These are phyloP conservation scores for Hydropsyche tenuis DNA, from an alignment of 1,140 invertebrate genomes.

Conservation along the genomic window DNA sequence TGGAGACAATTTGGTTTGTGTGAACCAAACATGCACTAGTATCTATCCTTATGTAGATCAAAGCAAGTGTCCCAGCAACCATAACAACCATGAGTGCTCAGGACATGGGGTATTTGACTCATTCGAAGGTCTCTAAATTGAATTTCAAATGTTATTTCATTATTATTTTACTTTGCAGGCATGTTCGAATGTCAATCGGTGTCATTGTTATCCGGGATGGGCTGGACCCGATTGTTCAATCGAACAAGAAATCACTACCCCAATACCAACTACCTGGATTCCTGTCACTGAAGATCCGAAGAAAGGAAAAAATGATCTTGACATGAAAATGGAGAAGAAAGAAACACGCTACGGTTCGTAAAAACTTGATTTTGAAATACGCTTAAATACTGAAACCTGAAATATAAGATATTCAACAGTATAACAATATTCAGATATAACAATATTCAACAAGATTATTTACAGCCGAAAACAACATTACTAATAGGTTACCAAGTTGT, in stretches of 20 bases:
- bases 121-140: neutral
- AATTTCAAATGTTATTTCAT: neutral
- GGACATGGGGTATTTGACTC: slow-evolving; percentile 78
- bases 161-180: slow-evolving; percentile 66
- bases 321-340: slow-evolving; percentile 80
- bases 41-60: slow-evolving; percentile 83
- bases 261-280: slow-evolving; percentile 57
- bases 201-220: slow-evolving; percentile 90
- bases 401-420: too few species aligned
- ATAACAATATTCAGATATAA: too few species aligned
- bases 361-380: neutral
- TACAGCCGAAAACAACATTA: too few species aligned
- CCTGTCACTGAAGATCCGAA: slow-evolving; percentile 52
- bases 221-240: slow-evolving; percentile 88
- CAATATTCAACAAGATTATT: too few species aligned
- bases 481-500: too few species aligned
- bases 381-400: too few species aligned
- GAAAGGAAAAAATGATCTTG: slow-evolving; percentile 62
- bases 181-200: slow-evolving; percentile 92
- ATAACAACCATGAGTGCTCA: slow-evolving; percentile 88
- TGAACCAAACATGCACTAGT: slow-evolving; percentile 90
- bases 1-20: slow-evolving; percentile 87
- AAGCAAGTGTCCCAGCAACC: slow-evolving; percentile 87
- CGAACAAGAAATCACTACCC: slow-evolving; percentile 69
- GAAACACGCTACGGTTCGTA: slow-evolving; percentile 88